Conservation (phyloP, 2,113 vertebrate genomes). For the Megaptera novaeangliae region DNA sequence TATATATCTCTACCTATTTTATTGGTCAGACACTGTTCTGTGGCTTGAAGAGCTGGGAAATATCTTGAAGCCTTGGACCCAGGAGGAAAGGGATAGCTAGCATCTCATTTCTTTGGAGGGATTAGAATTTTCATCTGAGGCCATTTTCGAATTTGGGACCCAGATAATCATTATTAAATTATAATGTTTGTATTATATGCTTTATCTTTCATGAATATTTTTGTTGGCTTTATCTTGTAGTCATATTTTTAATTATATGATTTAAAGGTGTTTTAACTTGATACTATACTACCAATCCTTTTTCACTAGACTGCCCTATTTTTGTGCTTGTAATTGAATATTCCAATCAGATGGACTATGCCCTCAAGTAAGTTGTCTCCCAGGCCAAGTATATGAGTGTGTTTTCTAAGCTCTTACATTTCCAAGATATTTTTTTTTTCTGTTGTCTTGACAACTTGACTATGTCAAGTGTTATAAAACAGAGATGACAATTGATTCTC, state of each 20-base stretch:
- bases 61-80: background rate
- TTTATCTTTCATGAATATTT: background rate
- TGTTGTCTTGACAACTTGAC: slow-evolving; percentile 22
- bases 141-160: background rate
- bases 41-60: background rate
- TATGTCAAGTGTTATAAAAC: background rate
- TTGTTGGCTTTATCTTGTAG: background rate
- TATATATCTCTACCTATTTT: background rate
- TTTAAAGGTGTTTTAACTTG: background rate
- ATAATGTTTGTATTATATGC: background rate
- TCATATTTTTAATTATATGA: background rate
- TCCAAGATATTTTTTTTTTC: background rate
- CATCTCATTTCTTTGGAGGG: background rate
- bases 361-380: background rate
- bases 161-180: background rate
- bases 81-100: background rate
- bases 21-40: background rate
- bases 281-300: background rate
- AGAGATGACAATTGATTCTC: background rate
- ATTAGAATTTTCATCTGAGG: background rate
- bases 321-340: background rate
- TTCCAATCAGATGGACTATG: background rate
- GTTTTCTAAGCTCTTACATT: background rate
- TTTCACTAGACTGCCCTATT: background rate
- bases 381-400: background rate